Conservation (phyloP, 2,113 vertebrate species). For the Eretmochelys imbricata region DNA sequence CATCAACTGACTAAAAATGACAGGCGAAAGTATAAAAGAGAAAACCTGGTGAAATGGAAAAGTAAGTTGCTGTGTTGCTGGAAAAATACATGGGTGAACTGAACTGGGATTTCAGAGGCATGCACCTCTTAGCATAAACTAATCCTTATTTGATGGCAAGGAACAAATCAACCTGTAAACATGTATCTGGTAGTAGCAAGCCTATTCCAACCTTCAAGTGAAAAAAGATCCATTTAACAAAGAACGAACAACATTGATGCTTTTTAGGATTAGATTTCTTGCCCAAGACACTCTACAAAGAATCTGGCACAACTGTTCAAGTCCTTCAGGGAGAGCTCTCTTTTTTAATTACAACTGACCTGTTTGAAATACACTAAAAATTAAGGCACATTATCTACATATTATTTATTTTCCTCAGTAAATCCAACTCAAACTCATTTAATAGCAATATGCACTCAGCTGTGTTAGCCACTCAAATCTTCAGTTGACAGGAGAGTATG, state of each 20-base stretch:
- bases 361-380: background rate
- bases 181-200: background rate
- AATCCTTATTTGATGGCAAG: background rate
- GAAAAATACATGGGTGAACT: background rate
- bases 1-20: background rate
- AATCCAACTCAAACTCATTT: background rate
- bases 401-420: background rate
- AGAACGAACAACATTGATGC: background rate
- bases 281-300: background rate
- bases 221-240: background rate
- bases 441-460: background rate
- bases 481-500: background rate
- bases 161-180: background rate
- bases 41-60: background rate
- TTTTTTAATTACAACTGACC: background rate
- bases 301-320: background rate
- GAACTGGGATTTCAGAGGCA: background rate
- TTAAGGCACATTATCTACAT: background rate
- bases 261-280: background rate
- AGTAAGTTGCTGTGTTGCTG: background rate
- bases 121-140: background rate
- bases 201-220: background rate
- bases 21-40: background rate
- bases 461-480: background rate
- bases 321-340: background rate